Evolutionary conservation across 1,140 invertebrate species (phyloP).

Genomic region (Phymastichus coffea): DNA sequence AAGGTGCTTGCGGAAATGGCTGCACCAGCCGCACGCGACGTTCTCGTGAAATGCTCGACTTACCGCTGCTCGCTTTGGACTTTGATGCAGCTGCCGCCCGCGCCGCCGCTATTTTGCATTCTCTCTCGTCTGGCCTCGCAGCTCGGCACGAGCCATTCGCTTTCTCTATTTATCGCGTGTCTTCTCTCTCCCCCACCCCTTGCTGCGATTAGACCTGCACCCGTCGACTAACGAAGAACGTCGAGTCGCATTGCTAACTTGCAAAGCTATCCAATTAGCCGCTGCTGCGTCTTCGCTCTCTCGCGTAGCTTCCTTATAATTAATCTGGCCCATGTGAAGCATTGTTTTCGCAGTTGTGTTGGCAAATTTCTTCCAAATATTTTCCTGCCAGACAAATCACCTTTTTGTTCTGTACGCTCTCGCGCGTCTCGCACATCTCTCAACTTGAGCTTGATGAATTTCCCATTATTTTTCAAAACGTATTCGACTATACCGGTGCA

Average conservation of each 20-base stretch:
- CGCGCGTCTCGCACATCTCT: too few relatives aligned
- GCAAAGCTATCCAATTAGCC: constrained; percentile 12
- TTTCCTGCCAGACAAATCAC: too few relatives aligned
- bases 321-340: constrained; percentile 10
- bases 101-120: constrained; percentile 47
- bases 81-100: too few relatives aligned
- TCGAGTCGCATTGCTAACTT: not conserved
- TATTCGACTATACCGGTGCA: too few relatives aligned
- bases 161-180: constrained; percentile 18
- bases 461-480: too few relatives aligned
- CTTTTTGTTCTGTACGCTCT: too few relatives aligned
- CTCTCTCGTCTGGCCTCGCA: constrained; percentile 41
- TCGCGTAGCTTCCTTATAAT: constrained; percentile 4
- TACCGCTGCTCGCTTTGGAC: too few relatives aligned
- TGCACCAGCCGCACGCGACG: not conserved
- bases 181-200: not conserved
- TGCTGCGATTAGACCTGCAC: too few relatives aligned
- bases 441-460: too few relatives aligned
- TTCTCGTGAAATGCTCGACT: too few relatives aligned
- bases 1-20: too few relatives aligned
- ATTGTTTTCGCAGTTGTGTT: constrained; percentile 10
- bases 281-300: not conserved
- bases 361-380: too few relatives aligned
- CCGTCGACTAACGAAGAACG: not conserved
- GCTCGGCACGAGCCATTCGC: constrained; percentile 22